Conservation (phyloP, 2,888 invertebrate species). For the Clitarchus hookeri region DNA sequence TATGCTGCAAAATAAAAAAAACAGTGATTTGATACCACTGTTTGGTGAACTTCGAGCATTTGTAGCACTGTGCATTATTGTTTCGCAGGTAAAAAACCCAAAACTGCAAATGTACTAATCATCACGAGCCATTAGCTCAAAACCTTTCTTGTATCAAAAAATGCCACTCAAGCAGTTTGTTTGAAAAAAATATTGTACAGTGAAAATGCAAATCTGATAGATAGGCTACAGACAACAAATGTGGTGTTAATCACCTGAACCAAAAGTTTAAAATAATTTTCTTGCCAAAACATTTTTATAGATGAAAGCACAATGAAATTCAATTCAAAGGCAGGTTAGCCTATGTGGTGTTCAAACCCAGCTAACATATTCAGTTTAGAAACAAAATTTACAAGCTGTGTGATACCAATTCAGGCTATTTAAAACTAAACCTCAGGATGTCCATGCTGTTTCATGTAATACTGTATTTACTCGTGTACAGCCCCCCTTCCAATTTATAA, state of each 20-base stretch:
- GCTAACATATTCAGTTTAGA: conserved; percentile 32
- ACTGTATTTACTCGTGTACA: too few species aligned
- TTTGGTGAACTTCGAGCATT: neutral
- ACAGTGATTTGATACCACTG: neutral
- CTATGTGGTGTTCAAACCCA: conserved; percentile 34
- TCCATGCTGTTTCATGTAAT: neutral
- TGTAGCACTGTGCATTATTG: neutral
- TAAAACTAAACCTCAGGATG: conserved; percentile 31
- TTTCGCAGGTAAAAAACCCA: neutral
- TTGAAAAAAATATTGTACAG: neutral
- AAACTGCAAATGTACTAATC: too few species aligned
- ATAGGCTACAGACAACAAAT: neutral
- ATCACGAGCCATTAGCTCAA: neutral
- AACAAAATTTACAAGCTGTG: conserved; percentile 37
- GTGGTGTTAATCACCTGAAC: neutral
- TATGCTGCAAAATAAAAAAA: neutral
- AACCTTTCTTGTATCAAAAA: neutral
- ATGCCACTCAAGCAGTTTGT: neutral
- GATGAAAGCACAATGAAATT: conserved; percentile 18
- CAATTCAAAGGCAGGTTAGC: conserved; percentile 33
- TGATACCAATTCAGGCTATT: conserved; percentile 27
- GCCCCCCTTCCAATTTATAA: too few species aligned
- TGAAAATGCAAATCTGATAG: neutral
- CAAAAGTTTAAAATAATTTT: neutral
- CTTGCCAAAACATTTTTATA: conserved; percentile 22